Evolutionary conservation across 2,888 invertebrate species (phyloP), one percentile per base, ranked within the genome.

Genomic region (Scaptomyza flava): DNA sequence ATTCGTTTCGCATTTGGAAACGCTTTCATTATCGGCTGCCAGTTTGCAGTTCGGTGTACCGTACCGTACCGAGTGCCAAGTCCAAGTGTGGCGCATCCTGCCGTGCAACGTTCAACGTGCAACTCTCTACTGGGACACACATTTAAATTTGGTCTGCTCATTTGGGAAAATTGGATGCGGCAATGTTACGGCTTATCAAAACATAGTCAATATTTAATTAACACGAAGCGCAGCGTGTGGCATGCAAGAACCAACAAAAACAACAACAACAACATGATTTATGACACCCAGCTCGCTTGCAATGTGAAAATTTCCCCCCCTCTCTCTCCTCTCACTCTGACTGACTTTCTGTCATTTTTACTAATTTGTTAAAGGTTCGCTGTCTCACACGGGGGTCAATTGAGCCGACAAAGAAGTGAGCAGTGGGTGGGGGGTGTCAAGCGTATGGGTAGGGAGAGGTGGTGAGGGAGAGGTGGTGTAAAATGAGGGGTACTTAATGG

Each of bases 1-100:
- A 89, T 89, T 89, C 89, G 89, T 79, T 89, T 90, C 89, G 90
- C 89, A 89, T 89, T 89, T 89, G 89, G 89, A 85, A 89, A 85
- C 89, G 83, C 86, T 89, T 89, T 85, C 90, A 89, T 89, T 90
- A 89, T 74, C 75, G 68, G 43, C 70, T 50, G 68, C 38, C 38
- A 42, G 58, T 36, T 67, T 17, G 58, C 57, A 52, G 36, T 23
- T 48, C 33, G 27, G 33, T 45, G 33, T 54, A 9, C 27, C 27
- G 3, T 27, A 27, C 27, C n/a, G 23, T 23, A 6, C 33, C 12
- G 23, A 46, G 11, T 33, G n/a, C 12, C 46, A n/a, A 23, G 57
- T 43, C 51, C 59, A 69, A 66, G 70, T 73, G 86, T 73, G 86
- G 67, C 67, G 72, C 77, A 84, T 89, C 84, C 89, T 89, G 84